Percentiles rank a stretch among this genome's conserved stretches.
Evolutionary conservation across 2,888 invertebrate species (phyloP).

Genomic region (Unio delphinus): DNA sequence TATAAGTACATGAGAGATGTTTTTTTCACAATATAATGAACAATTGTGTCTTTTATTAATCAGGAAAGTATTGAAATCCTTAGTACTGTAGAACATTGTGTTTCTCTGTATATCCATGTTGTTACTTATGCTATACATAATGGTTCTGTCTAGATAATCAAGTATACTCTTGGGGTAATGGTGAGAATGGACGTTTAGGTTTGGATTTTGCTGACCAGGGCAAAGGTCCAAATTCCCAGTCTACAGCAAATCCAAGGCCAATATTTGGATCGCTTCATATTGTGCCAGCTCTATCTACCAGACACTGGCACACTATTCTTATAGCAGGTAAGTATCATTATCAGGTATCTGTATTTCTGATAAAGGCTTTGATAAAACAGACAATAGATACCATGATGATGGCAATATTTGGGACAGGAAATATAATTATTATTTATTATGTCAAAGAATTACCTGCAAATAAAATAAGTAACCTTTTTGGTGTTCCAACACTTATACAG

Average conservation of each 20-base stretch:
- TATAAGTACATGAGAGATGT: too few species aligned
- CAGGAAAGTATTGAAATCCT: too few species aligned
- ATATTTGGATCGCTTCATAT: constrained; percentile 69
- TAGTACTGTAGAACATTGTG: too few species aligned
- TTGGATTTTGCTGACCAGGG: constrained; percentile 47
- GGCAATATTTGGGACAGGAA: too few species aligned
- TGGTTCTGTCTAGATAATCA: constrained; percentile 59
- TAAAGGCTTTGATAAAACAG: neutral
- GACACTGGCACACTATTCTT: constrained; percentile 68
- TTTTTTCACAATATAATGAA: too few species aligned
- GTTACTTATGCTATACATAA: too few species aligned
- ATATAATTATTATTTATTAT: too few species aligned
- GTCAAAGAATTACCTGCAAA: too few species aligned
- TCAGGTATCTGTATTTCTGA: neutral
- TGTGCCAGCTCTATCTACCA: constrained; percentile 62
- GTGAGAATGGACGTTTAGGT: constrained; percentile 69
- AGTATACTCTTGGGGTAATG: constrained; percentile 69
- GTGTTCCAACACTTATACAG: too few species aligned
- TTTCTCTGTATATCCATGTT: neutral
- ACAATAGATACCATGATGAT: too few species aligned
- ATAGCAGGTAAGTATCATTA: constrained; percentile 60
- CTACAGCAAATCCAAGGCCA: constrained; percentile 62
- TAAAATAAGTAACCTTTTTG: too few species aligned
- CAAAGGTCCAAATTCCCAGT: constrained; percentile 55
- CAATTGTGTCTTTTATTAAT: too few species aligned